Percentiles rank a stretch among this genome's conserved stretches.
These are phyloP conservation scores for Aethes cnicana DNA, from an alignment of 2,888 invertebrate species.

Conservation along the genomic window DNA sequence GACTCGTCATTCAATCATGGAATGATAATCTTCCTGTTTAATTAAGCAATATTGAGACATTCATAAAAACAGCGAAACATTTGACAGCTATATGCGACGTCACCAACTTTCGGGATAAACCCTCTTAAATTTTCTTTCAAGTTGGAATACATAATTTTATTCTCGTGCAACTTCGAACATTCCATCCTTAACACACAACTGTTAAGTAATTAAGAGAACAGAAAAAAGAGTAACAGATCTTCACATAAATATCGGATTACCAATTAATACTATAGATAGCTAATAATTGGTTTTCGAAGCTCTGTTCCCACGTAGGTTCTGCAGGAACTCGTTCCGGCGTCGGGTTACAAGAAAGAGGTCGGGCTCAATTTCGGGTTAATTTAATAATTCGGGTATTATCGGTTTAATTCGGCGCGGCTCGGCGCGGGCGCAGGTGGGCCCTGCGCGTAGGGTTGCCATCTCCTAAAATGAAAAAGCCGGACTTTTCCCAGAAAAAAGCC, in stretches of 20 bases:
- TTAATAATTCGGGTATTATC: slow-evolving; percentile 68
- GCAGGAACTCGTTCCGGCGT: slow-evolving; percentile 58
- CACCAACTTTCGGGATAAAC: too few species aligned
- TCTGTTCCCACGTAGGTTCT: slow-evolving; percentile 47
- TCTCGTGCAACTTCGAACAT: too few species aligned
- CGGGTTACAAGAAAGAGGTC: slow-evolving; percentile 65
- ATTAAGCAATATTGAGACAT: too few species aligned
- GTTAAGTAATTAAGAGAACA: slow-evolving; percentile 23
- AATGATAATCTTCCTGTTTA: too few species aligned
- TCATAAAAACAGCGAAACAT: too few species aligned
- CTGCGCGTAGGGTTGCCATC: slow-evolving; percentile 32
- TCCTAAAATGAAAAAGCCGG: too few species aligned
- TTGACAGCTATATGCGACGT: too few species aligned
- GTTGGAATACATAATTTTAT: too few species aligned
- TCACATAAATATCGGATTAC: slow-evolving; percentile 47
- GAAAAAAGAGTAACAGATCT: slow-evolving; percentile 16
- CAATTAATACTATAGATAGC: slow-evolving; percentile 50
- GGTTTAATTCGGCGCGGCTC: slow-evolving; percentile 56
- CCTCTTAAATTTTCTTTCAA: too few species aligned
- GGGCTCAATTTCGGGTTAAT: slow-evolving; percentile 60
- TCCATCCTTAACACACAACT: slow-evolving; percentile 8
- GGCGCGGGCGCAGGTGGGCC: slow-evolving; percentile 63
- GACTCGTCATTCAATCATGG: too few species aligned
- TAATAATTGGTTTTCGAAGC: slow-evolving; percentile 51
- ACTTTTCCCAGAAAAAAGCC: too few species aligned